Evolutionary conservation across 2,797 vertebrate genomes (phyloP).

Genomic region (Eleutherodactylus coqui): DNA sequence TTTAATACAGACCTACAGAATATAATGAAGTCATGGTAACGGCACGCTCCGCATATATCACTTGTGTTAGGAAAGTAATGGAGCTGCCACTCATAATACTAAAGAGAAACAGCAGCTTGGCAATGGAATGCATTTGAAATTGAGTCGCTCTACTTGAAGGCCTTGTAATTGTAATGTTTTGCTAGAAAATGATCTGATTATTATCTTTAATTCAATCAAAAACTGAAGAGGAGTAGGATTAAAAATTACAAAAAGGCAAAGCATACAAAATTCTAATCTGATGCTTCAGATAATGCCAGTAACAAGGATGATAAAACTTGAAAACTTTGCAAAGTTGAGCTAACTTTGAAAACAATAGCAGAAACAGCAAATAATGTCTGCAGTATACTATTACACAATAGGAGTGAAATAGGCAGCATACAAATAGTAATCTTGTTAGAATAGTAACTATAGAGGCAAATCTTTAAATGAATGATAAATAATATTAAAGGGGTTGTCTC

Average conservation of each 20-base stretch:
- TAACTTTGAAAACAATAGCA: not conserved
- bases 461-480: too few species aligned
- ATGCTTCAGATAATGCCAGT: constrained; percentile 22
- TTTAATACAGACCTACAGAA: not conserved
- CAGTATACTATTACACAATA: not conserved
- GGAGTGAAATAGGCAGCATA: too few species aligned
- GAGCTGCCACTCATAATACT: constrained; percentile 3
- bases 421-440: too few species aligned
- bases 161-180: constrained; percentile 52
- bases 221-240: constrained; percentile 33
- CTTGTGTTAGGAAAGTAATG: not conserved
- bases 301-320: constrained; percentile 2
- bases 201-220: constrained; percentile 49
- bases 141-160: constrained; percentile 48
- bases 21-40: not conserved
- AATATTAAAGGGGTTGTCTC: too few species aligned
- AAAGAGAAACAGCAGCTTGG: not conserved
- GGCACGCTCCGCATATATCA: not conserved
- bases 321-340: not conserved
- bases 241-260: constrained; percentile 5
- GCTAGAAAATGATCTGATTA: constrained; percentile 51
- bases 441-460: too few species aligned
- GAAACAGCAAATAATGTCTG: not conserved
- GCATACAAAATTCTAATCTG: not conserved
- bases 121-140: constrained; percentile 35